Conservation (phyloP, 2,113 vertebrate genomes). For the Thamnaconus septentrionalis region DNA sequence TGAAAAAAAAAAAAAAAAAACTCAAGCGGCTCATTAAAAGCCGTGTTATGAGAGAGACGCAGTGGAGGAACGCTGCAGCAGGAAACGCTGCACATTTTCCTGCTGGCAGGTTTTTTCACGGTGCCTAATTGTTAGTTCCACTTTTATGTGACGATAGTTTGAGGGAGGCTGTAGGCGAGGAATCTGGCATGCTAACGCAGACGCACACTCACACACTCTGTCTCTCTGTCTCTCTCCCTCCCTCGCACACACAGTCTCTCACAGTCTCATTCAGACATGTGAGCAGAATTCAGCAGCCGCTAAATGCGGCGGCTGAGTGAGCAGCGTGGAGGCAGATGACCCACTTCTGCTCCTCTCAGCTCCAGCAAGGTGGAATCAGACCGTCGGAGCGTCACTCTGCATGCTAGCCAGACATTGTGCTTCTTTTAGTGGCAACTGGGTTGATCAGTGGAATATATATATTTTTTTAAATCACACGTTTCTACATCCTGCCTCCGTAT, state of each 20-base stretch:
- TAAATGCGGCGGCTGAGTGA: conserved; percentile 31
- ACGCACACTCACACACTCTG: conserved; percentile 35
- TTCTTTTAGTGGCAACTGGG: background rate
- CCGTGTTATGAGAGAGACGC: conserved; percentile 3
- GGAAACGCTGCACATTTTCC: conserved; percentile 15
- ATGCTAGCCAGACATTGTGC: conserved; percentile 20
- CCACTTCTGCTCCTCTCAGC: conserved; percentile 48
- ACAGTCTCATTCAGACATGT: conserved; percentile 25
- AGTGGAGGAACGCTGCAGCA: conserved; percentile 7
- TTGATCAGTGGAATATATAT: background rate
- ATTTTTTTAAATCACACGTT: background rate
- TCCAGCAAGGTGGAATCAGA: conserved; percentile 31
- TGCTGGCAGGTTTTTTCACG: conserved; percentile 22
- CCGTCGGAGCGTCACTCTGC: conserved; percentile 22
- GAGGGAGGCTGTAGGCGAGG: conserved; percentile 37
- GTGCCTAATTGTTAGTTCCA: conserved; percentile 52
- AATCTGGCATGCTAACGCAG: conserved; percentile 24
- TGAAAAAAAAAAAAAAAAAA: background rate
- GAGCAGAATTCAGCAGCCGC: conserved; percentile 28
- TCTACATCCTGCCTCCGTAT: no score
- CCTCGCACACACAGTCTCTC: conserved; percentile 20
- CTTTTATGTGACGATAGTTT: conserved; percentile 53
- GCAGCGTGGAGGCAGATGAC: conserved; percentile 53
- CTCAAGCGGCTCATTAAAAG: conserved; percentile 31
- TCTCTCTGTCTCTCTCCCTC: background rate